phyloP scores from a whole-genome alignment of 2,797 vertebrate genomes.

The Gymnothorax javanicus region DNA sequence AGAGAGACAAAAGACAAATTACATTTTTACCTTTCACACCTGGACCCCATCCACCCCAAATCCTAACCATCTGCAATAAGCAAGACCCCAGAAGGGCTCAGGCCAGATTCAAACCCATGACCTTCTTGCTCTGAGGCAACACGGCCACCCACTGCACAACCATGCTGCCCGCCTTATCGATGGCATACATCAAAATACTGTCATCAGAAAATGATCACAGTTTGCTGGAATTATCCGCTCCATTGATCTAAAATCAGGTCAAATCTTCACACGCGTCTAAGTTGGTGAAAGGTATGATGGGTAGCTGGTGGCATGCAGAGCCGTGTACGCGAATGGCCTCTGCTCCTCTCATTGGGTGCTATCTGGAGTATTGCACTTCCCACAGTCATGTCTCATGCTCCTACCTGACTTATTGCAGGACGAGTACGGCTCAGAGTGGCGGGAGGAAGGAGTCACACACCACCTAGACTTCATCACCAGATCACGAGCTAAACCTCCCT shows the following conservation, averaged over 20 bases:
- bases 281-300: constrained; percentile 45
- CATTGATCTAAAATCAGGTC: constrained; percentile 13
- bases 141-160: background rate
- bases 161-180: background rate
- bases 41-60: background rate
- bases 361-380: constrained; percentile 1
- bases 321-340: background rate
- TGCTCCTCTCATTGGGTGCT: background rate
- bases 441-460: background rate
- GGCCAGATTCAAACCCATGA: background rate
- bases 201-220: background rate
- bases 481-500: background rate
- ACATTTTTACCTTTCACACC: background rate
- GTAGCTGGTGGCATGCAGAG: constrained; percentile 26
- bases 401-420: constrained; percentile 39
- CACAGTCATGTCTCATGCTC: too few species aligned
- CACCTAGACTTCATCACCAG: background rate
- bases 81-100: constrained; percentile 21
- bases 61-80: background rate
- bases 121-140: too few species aligned
- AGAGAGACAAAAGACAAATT: background rate
- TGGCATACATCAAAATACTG: too few species aligned
- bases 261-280: background rate
- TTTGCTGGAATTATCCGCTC: background rate
- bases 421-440: constrained; percentile 1